These are phyloP conservation scores for Norana najaformis DNA, from an alignment of 2,888 invertebrate species.

Conservation along the genomic window DNA sequence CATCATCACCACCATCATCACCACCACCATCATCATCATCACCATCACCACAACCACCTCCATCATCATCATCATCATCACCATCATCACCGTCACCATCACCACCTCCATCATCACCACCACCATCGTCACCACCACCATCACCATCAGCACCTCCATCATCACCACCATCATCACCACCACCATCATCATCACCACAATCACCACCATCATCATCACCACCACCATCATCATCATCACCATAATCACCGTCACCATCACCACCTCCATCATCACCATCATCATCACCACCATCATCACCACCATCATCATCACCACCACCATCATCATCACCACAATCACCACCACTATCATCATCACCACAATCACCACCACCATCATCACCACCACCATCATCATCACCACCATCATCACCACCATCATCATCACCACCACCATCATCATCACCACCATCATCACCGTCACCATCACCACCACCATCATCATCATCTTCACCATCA, in stretches of 20 bases:
- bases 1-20: constrained; percentile 33
- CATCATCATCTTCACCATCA: constrained; percentile 37
- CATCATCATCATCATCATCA: constrained; percentile 20
- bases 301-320: constrained; percentile 33
- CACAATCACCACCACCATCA: constrained; percentile 17
- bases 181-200: constrained; percentile 30
- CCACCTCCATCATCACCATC: constrained; percentile 27
- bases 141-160: constrained; percentile 28
- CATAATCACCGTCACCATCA: constrained; percentile 33
- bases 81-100: constrained; percentile 28
- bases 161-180: constrained; percentile 36
- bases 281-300: neutral
- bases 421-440: constrained; percentile 28
- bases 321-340: constrained; percentile 35
- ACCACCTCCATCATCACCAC: constrained; percentile 35
- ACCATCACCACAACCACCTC: constrained; percentile 26
- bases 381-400: constrained; percentile 34
- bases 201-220: constrained; percentile 27
- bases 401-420: constrained; percentile 33
- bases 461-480: constrained; percentile 31
- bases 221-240: constrained; percentile 34
- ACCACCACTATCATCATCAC: constrained; percentile 23
- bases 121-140: constrained; percentile 31
- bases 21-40: constrained; percentile 35
- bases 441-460: constrained; percentile 1